Conservation (phyloP, 2,888 invertebrate species). For the Brachylomia viminalis region DNA sequence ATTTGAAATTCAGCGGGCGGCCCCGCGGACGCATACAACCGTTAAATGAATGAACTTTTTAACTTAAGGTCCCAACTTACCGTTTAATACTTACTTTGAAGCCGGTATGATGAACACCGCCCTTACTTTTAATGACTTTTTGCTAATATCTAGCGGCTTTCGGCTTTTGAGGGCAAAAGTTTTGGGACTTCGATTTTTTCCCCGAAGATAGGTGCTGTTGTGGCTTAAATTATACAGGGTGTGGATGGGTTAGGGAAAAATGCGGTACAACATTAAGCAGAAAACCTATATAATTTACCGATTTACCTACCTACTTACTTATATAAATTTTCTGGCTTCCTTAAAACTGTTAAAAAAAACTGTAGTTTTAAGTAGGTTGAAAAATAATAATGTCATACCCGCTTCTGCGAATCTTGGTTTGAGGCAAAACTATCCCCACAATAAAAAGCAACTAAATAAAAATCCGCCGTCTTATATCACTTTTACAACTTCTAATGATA, state of each 20-base stretch:
- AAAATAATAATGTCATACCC: too few relatives aligned
- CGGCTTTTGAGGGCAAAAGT: constrained; percentile 79
- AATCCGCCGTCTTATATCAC: too few relatives aligned
- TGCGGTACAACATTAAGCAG: fast-evolving
- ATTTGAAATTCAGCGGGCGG: constrained; percentile 84
- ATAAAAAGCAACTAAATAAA: too few relatives aligned
- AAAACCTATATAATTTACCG: too few relatives aligned
- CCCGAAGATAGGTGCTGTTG: constrained; percentile 42
- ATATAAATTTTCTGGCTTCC: too few relatives aligned
- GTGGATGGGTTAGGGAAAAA: constrained; percentile 17
- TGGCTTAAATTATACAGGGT: constrained; percentile 19
- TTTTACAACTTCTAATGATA: too few relatives aligned
- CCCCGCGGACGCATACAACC: constrained; percentile 82
- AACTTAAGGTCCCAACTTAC: constrained; percentile 85
- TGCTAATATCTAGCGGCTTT: constrained; percentile 88
- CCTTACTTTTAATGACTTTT: constrained; percentile 90
- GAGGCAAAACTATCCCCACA: too few relatives aligned
- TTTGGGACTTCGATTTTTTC: constrained; percentile 65
- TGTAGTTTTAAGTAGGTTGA: too few relatives aligned
- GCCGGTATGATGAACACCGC: constrained; percentile 87
- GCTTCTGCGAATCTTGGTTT: too few relatives aligned
- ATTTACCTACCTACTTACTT: too few relatives aligned
- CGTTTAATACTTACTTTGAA: constrained; percentile 88
- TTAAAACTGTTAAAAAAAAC: too few relatives aligned
- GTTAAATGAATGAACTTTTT: constrained; percentile 91